These are phyloP conservation scores for Sternotherus odoratus DNA, from an alignment of 2,797 vertebrate species.

Conservation along the genomic window DNA sequence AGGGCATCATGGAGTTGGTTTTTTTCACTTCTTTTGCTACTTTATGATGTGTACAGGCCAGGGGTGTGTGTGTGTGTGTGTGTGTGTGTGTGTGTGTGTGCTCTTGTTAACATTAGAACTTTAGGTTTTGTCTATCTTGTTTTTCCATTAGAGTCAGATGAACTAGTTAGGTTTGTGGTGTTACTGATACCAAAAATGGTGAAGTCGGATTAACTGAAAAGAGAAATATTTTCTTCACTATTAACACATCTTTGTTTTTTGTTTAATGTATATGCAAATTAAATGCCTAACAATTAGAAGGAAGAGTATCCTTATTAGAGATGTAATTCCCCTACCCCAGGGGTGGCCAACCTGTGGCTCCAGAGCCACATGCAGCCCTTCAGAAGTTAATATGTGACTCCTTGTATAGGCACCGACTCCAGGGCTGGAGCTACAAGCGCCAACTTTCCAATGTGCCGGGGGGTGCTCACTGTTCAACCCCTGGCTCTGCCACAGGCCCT, in stretches of 20 bases:
- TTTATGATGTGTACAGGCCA: neutral
- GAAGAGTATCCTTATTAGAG: neutral
- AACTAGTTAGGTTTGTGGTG: constrained; percentile 55
- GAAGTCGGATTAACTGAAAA: constrained; percentile 35
- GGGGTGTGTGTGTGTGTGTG: too few relatives aligned
- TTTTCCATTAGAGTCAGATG: constrained; percentile 15
- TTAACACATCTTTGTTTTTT: constrained; percentile 46
- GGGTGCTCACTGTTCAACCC: too few relatives aligned
- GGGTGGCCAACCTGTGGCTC: too few relatives aligned
- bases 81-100: neutral
- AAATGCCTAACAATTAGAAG: constrained; percentile 1
- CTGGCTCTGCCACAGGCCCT: too few relatives aligned
- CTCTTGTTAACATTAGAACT: neutral
- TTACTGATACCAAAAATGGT: constrained; percentile 40
- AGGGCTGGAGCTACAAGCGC: too few relatives aligned
- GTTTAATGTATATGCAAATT: constrained; percentile 12
- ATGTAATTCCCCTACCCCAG: neutral
- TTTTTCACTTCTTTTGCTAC: neutral
- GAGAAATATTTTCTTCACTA: constrained; percentile 57
- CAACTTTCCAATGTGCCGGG: too few relatives aligned
- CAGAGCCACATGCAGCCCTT: too few relatives aligned
- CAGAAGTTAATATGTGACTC: too few relatives aligned
- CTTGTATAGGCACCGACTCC: too few relatives aligned
- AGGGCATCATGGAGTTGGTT: neutral
- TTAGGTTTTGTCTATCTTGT: neutral